phyloP scores from a whole-genome alignment of 2,888 invertebrate genomes.

The Agrenia bidenticulata region DNA sequence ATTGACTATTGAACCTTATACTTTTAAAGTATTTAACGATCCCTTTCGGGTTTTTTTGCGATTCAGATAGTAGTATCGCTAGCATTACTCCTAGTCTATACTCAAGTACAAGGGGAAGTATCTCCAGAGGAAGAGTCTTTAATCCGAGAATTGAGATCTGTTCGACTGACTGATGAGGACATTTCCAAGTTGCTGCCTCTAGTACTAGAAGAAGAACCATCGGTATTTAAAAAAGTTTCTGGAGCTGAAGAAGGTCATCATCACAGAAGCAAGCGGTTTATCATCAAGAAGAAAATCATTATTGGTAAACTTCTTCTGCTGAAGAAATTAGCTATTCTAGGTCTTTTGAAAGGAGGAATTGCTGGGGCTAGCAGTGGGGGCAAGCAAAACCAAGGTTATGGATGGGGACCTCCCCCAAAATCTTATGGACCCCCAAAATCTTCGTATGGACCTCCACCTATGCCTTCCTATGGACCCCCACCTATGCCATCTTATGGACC shows the following conservation, averaged over 20 bases:
- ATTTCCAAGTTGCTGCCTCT: too few relatives aligned
- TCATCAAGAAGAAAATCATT: slow-evolving; percentile 8
- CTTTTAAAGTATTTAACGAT: too few relatives aligned
- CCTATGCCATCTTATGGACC: slow-evolving; percentile 26
- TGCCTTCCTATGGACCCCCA: slow-evolving; percentile 32
- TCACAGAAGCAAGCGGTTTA: slow-evolving; percentile 1
- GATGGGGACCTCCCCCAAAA: background rate
- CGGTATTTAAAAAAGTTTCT: too few relatives aligned
- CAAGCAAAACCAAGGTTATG: background rate
- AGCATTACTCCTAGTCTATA: too few relatives aligned
- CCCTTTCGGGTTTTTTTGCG: too few relatives aligned
- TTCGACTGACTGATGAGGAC: too few relatives aligned
- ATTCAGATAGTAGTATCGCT: too few relatives aligned
- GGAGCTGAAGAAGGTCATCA: slow-evolving; percentile 2
- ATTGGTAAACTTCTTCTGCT: slow-evolving; percentile 3
- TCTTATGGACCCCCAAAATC: slow-evolving; percentile 28
- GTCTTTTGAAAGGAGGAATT: background rate
- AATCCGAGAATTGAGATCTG: too few relatives aligned
- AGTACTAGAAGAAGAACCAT: too few relatives aligned
- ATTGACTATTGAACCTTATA: too few relatives aligned
- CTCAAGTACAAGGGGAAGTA: too few relatives aligned
- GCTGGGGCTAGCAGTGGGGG: background rate
- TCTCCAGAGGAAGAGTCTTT: too few relatives aligned
- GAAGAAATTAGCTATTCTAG: background rate
- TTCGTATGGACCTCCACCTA: slow-evolving; percentile 29